Evolutionary conservation across 2,113 vertebrate genomes (phyloP).

Genomic region (Ciconia boyciana): DNA sequence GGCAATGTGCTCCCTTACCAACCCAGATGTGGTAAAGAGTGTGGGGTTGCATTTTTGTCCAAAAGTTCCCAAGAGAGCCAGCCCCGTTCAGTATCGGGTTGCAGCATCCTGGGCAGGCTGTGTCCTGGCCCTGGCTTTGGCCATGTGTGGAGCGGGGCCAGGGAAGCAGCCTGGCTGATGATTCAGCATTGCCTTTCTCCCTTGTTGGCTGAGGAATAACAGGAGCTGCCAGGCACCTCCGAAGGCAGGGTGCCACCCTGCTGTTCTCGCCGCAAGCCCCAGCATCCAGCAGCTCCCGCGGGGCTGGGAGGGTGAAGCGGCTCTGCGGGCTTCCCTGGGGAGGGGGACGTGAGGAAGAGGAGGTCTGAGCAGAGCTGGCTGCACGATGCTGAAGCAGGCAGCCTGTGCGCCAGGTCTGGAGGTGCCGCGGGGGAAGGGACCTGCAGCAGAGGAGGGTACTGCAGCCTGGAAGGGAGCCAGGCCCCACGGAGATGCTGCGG

Average conservation of each 20-base stretch:
- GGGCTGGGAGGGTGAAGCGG: neutral
- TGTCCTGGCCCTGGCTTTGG: neutral
- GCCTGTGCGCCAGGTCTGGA: neutral
- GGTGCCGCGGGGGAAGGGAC: slow-evolving; percentile 7
- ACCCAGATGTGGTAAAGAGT: rapidly evolving
- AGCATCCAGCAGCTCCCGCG: neutral
- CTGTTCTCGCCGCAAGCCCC: too few species aligned
- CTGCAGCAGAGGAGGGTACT: slow-evolving; percentile 14
- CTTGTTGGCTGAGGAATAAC: rapidly evolving
- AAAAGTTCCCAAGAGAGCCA: neutral
- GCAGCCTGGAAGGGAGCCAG: slow-evolving; percentile 55
- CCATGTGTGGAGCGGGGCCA: neutral
- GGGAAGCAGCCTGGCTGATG: neutral
- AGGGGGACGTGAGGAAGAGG: neutral
- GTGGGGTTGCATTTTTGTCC: neutral
- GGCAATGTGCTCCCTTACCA: neutral
- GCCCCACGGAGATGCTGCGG: neutral
- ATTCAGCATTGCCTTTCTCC: neutral
- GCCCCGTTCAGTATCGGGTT: rapidly evolving
- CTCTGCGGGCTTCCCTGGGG: neutral
- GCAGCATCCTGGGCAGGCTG: neutral
- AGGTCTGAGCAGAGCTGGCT: neutral
- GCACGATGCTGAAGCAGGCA: neutral
- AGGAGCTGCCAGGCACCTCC: neutral
- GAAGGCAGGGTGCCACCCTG: neutral